Evolutionary conservation across 2,797 vertebrate species (phyloP), one percentile per base, ranked within the genome.

Genomic region (Limosa lapponica): DNA sequence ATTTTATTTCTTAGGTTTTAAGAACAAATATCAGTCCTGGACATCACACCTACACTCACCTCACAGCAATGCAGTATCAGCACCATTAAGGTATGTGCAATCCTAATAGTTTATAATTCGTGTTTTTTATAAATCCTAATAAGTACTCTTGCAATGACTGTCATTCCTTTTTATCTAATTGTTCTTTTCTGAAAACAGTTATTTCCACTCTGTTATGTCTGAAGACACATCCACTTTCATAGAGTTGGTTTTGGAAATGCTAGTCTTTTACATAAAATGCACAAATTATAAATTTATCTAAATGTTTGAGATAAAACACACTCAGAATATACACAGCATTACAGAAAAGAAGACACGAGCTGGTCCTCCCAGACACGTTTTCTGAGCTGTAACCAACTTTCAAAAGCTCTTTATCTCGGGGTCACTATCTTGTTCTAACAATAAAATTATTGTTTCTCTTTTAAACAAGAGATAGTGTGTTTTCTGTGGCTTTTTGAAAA

Each of bases 401-500:
- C 70, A 77, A 86, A 90, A 73, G 27, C 70, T 82, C 12, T 73
- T 92, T 93, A 88, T 91, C 87, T 90, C 20, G 55, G 22, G 20
- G 39, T 43, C 59, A 72, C 20, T 88, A 70, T 84, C 90, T 73
- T 1, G 1, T 24, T 77, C 8, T 51, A 90, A 95, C 73, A 88
- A 89, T 49, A 61, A 87, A 90, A 88, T 54, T 61, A 89, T 28
- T 94, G 90, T 93, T 93, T 87, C 62, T 80, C 44, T 89, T 86
- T 77, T 44, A 92, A 89, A 41, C 37, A 92, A 28, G 23, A 90
- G 41, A 87, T 9, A 87, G 36, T 43, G 67, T 77, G 55, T 64
- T 91, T 91, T 91, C 75, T 81, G 37, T 32, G 28, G 19, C 24
- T 77, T 89, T 91, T 70, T 55, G 34, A 54, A 69, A 87, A 71